These are phyloP conservation scores for Frankliniella intonsa DNA, from an alignment of 2,888 invertebrate species.

Conservation along the genomic window DNA sequence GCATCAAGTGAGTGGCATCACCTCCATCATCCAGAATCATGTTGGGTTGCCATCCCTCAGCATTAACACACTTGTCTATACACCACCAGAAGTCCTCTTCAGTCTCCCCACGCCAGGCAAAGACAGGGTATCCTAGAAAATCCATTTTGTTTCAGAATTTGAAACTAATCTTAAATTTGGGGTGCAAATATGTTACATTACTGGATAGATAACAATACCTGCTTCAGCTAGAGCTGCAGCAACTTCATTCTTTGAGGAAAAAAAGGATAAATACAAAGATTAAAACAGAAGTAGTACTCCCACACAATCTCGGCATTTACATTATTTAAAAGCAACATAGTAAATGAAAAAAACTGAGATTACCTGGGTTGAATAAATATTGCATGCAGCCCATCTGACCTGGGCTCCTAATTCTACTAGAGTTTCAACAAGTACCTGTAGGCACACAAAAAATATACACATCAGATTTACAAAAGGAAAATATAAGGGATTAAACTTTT, in stretches of 20 bases:
- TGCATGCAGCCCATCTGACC: conserved; percentile 95
- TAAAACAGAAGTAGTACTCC: not conserved
- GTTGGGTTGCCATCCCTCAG: conserved; percentile 93
- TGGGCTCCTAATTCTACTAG: conserved; percentile 82
- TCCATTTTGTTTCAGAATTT: not conserved
- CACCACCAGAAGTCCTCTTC: conserved; percentile 99
- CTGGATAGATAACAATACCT: conserved; percentile 45
- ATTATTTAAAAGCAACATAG: conserved; percentile 30
- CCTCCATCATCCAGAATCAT: conserved; percentile 98
- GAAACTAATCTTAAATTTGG: conserved; percentile 7
- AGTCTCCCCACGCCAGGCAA: conserved; percentile 95
- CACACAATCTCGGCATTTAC: too few relatives aligned
- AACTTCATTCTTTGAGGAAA: conserved; percentile 75
- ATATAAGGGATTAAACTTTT: not conserved
- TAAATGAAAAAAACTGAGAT: conserved; percentile 34
- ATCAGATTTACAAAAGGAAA: not conserved
- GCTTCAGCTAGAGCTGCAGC: conserved; percentile 92
- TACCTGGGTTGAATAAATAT: conserved; percentile 94
- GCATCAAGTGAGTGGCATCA: conserved; percentile 92
- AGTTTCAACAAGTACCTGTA: conserved; percentile 75
- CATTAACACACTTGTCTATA: conserved; percentile 90
- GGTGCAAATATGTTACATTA: not conserved
- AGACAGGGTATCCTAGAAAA: conserved; percentile 65
- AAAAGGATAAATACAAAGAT: conserved; percentile 26
- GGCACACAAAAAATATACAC: conserved; percentile 28